These are phyloP conservation scores for Acipenser transmontanus DNA, from an alignment of 2,797 vertebrate genomes.

Conservation along the genomic window DNA sequence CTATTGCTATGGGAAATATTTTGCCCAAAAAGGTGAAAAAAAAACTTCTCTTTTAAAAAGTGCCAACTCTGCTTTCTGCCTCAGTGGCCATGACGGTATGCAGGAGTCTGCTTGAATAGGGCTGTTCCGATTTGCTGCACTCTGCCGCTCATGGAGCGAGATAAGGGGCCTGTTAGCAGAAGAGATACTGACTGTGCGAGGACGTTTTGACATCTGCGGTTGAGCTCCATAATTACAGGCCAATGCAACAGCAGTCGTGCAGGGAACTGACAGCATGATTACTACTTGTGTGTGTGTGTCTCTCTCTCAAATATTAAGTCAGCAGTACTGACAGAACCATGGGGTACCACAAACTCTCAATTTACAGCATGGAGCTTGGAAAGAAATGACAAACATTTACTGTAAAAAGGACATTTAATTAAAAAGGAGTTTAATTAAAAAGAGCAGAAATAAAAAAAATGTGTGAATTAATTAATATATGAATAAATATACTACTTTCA, in stretches of 20 bases:
- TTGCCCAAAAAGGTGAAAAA: conserved; percentile 6
- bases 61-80: conserved; percentile 30
- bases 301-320: no score
- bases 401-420: no score
- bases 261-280: conserved; percentile 8
- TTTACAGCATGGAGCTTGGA: no score
- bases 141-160: conserved; percentile 29
- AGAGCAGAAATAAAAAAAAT: no score
- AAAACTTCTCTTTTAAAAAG: conserved; percentile 19
- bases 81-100: conserved; percentile 32
- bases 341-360: neutral
- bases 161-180: conserved; percentile 29
- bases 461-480: no score
- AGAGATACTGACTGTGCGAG: conserved; percentile 13
- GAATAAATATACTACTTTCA: no score
- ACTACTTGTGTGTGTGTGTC: neutral
- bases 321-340: rapidly evolving
- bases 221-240: conserved; percentile 17
- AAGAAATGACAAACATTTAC: no score
- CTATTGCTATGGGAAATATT: conserved; percentile 32
- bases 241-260: conserved; percentile 5
- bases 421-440: no score
- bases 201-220: conserved; percentile 1
- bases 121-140: conserved; percentile 26
- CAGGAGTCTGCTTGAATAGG: conserved; percentile 34